Evolutionary conservation across 1,140 invertebrate species (phyloP).

Genomic region (Zophobas atratus): DNA sequence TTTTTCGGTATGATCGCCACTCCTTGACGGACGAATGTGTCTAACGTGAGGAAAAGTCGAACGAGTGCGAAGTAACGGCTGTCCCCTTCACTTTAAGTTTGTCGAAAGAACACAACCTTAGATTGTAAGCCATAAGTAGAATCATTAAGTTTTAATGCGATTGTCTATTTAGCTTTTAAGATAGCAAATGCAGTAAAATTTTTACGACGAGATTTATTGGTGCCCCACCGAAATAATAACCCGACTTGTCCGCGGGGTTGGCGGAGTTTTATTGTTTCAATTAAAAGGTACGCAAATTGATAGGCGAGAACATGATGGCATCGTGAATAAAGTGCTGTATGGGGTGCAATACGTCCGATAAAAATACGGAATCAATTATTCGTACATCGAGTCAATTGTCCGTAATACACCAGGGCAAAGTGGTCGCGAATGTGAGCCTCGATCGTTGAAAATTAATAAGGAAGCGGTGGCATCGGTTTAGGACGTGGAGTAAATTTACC

Average conservation of each 20-base stretch:
- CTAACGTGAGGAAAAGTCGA: too few species aligned
- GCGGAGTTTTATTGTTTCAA: slow-evolving; percentile 52
- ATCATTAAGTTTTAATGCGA: slow-evolving; percentile 26
- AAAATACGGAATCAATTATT: slow-evolving; percentile 48
- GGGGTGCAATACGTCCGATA: slow-evolving; percentile 50
- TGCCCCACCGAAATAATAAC: slow-evolving; percentile 36
- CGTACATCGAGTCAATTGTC: slow-evolving; percentile 7
- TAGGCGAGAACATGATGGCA: slow-evolving; percentile 49
- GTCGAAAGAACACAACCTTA: too few species aligned
- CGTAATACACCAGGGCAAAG: slow-evolving; percentile 12
- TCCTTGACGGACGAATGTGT: too few species aligned
- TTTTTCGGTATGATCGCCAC: too few species aligned
- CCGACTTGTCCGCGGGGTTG: slow-evolving; percentile 25
- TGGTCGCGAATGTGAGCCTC: slow-evolving; percentile 7
- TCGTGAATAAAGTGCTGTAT: slow-evolving; percentile 53
- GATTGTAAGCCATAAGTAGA: neutral
- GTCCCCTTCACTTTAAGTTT: too few species aligned
- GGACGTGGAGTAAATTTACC: slow-evolving; percentile 49
- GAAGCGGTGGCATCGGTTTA: slow-evolving; percentile 44
- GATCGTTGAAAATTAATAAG: slow-evolving; percentile 43
- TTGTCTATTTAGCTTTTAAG: slow-evolving; percentile 25
- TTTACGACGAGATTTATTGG: slow-evolving; percentile 45
- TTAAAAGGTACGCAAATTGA: slow-evolving; percentile 56
- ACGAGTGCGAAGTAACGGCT: too few species aligned
- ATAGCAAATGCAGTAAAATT: slow-evolving; percentile 30